These are phyloP conservation scores for Drymonia ruficornis DNA, from an alignment of 2,888 invertebrate species.

Conservation along the genomic window DNA sequence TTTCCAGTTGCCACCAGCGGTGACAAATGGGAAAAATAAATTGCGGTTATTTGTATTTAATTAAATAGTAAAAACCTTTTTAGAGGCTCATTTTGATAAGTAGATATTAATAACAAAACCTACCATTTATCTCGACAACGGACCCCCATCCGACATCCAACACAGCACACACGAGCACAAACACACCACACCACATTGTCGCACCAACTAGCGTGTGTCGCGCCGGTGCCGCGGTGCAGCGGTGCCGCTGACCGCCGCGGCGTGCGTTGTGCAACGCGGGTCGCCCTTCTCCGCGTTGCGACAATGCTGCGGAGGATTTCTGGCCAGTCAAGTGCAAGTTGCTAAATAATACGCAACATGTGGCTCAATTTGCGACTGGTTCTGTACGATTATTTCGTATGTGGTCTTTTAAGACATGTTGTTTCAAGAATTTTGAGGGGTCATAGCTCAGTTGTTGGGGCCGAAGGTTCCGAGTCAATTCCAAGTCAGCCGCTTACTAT, in stretches of 20 bases:
- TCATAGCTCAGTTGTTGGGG: too few relatives aligned
- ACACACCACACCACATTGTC: slow-evolving; percentile 24
- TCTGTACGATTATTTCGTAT: slow-evolving; percentile 24
- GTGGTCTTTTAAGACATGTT: not conserved
- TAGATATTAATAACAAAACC: slow-evolving; percentile 16
- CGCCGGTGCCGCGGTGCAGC: not conserved
- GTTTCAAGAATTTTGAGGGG: too few relatives aligned
- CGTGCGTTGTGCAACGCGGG: slow-evolving; percentile 16
- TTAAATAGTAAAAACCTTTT: too few relatives aligned
- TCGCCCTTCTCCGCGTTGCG: slow-evolving; percentile 32
- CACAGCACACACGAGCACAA: slow-evolving; percentile 24
- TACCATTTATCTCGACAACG: slow-evolving; percentile 46
- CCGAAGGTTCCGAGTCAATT: too few relatives aligned
- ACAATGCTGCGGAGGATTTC: slow-evolving; percentile 37
- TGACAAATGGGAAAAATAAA: too few relatives aligned
- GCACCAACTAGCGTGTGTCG: slow-evolving; percentile 15
- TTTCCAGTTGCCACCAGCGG: too few relatives aligned
- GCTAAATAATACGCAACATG: slow-evolving; percentile 28
- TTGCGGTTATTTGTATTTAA: too few relatives aligned
- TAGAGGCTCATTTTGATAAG: too few relatives aligned
- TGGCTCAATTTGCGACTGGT: slow-evolving; percentile 34
- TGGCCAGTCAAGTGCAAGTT: slow-evolving; percentile 40
- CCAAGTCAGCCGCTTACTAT: too few relatives aligned
- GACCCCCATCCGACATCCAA: slow-evolving; percentile 2
- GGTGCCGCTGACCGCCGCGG: not conserved